phyloP scores from a whole-genome alignment of 2,888 invertebrate species.

The Erynnis tages region DNA sequence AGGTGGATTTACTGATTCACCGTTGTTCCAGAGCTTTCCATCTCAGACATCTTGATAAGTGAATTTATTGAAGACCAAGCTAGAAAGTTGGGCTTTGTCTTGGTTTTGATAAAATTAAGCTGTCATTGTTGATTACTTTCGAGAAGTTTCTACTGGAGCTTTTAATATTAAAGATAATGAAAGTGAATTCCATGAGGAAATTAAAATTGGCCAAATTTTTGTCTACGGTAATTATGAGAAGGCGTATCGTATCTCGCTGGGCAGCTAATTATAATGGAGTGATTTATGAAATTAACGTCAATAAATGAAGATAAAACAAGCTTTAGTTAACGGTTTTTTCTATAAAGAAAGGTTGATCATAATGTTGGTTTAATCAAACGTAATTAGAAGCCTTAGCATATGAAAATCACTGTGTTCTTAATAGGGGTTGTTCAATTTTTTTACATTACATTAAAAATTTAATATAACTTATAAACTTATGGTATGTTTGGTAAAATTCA shows the following conservation, averaged over 20 bases:
- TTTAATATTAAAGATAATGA: conserved; percentile 9
- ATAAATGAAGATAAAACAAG: too few species aligned
- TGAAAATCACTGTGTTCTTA: too few species aligned
- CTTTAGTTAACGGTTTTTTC: too few species aligned
- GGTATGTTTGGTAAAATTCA: too few species aligned
- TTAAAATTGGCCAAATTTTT: conserved; percentile 6
- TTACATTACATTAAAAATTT: too few species aligned
- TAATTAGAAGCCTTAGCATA: too few species aligned
- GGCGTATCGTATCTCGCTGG: background rate
- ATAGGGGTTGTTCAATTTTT: too few species aligned
- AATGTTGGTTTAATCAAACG: too few species aligned
- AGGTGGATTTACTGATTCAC: conserved; percentile 47
- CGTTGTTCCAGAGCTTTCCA: conserved; percentile 33
- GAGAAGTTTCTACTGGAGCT: conserved; percentile 18
- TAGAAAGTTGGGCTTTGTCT: conserved; percentile 60
- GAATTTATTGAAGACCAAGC: conserved; percentile 51
- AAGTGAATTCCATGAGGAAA: conserved; percentile 11
- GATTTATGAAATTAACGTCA: background rate
- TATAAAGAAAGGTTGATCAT: too few species aligned
- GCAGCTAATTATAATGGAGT: background rate
- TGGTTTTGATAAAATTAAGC: conserved; percentile 29
- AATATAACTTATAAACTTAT: too few species aligned
- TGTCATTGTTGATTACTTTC: conserved; percentile 18
- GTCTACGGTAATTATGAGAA: background rate
- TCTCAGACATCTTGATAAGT: conserved; percentile 54